phyloP scores from a whole-genome alignment of 2,113 vertebrate species.

The Varanus komodoensis region DNA sequence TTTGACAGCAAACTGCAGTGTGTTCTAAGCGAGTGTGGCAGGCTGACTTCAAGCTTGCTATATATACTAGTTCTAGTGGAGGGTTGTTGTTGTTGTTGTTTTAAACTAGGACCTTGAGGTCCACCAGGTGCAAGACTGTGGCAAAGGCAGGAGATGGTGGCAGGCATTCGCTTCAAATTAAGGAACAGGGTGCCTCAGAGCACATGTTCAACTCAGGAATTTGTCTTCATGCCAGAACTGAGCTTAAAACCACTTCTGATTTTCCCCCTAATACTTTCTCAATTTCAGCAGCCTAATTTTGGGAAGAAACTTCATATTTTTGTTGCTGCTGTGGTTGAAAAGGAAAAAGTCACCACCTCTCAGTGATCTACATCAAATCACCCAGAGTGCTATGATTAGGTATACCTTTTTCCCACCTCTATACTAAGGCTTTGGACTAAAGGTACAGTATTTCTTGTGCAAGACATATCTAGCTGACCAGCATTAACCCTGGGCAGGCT shows the following conservation, averaged over 20 bases:
- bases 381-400: background rate
- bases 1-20: background rate
- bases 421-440: background rate
- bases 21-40: too few relatives aligned
- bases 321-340: background rate
- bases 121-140: background rate
- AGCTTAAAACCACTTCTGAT: background rate
- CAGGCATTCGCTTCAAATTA: background rate
- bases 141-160: background rate
- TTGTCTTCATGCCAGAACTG: background rate
- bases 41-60: background rate
- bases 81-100: background rate
- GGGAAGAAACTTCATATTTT: background rate
- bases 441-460: too few relatives aligned
- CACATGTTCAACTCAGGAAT: background rate
- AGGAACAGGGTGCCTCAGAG: background rate
- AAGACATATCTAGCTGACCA: too few relatives aligned
- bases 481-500: too few relatives aligned
- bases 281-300: background rate
- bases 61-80: background rate
- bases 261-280: background rate
- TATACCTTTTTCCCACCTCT: background rate
- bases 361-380: background rate
- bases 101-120: background rate
- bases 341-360: background rate